Percentiles rank a stretch among this genome's conserved stretches.
Conservation (phyloP, 2,113 vertebrate genomes). For the Nesoenas mayeri region DNA sequence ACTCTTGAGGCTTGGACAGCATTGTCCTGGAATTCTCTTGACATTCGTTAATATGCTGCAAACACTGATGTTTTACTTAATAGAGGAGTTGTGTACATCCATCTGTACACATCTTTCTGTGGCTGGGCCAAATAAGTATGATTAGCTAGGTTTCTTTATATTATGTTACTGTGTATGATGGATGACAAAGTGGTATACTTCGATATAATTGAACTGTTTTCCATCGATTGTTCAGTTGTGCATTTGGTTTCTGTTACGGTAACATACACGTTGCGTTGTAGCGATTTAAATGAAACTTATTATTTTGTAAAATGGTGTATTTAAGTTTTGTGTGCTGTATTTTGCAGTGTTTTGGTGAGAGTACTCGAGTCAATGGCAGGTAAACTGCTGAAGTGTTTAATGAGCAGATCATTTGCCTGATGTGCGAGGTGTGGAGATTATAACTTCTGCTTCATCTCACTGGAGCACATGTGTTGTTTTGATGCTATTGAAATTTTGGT, state of each 20-base stretch:
- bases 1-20: neutral
- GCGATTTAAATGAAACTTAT: neutral
- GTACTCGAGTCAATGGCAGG: neutral
- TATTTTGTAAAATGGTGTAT: neutral
- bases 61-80: neutral
- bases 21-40: neutral
- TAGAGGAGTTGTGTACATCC: neutral
- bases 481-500: neutral
- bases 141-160: neutral
- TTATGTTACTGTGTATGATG: neutral
- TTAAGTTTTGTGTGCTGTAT: neutral
- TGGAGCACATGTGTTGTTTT: neutral
- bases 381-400: neutral
- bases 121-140: neutral
- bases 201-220: neutral
- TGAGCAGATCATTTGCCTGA: neutral
- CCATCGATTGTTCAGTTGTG: neutral
- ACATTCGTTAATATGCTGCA: neutral
- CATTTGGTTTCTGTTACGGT: neutral
- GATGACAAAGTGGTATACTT: neutral
- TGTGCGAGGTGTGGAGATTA: neutral
- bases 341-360: neutral
- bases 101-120: rapidly evolving
- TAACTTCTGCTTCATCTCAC: neutral
- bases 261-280: neutral